A percentile compares a stretch with the other conserved stretches of the same genome.
phyloP scores from a whole-genome alignment of 2,113 vertebrate species.

The Gymnarchus niloticus region DNA sequence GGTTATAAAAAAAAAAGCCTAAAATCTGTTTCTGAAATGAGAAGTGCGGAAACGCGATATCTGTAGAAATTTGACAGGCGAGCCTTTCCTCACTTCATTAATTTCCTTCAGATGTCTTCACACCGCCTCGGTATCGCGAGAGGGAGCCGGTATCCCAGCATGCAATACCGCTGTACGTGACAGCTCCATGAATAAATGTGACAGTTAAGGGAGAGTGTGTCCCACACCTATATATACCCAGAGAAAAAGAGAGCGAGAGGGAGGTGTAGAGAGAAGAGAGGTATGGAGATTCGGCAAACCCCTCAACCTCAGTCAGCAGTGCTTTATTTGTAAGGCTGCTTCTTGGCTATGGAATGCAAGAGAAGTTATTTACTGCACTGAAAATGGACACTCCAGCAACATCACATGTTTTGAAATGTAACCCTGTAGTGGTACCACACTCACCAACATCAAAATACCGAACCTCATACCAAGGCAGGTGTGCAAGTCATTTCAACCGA shows the following conservation, averaged over 20 bases:
- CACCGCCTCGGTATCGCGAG: neutral
- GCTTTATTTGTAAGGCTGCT: neutral
- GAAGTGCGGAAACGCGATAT: neutral
- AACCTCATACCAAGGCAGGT: neutral
- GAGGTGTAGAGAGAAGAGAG: neutral
- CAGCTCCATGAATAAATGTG: slow-evolving; percentile 6
- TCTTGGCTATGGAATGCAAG: neutral
- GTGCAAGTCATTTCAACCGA: too few species aligned
- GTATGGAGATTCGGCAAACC: neutral
- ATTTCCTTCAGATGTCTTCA: slow-evolving; percentile 4
- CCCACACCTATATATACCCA: neutral
- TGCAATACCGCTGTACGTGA: neutral
- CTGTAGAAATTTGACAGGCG: neutral
- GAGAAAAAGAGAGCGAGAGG: neutral
- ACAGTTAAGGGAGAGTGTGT: neutral
- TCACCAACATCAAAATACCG: neutral
- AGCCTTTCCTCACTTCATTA: neutral
- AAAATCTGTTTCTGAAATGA: neutral
- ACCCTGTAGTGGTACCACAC: neutral
- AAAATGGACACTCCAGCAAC: neutral
- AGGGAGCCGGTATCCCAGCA: slow-evolving; percentile 11
- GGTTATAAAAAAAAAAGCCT: slow-evolving; percentile 6
- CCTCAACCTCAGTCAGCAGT: neutral
- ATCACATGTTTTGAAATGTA: neutral
- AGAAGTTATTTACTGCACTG: neutral